These are phyloP conservation scores for Sinonovacula constricta DNA, from an alignment of 1,140 invertebrate species.

Conservation along the genomic window DNA sequence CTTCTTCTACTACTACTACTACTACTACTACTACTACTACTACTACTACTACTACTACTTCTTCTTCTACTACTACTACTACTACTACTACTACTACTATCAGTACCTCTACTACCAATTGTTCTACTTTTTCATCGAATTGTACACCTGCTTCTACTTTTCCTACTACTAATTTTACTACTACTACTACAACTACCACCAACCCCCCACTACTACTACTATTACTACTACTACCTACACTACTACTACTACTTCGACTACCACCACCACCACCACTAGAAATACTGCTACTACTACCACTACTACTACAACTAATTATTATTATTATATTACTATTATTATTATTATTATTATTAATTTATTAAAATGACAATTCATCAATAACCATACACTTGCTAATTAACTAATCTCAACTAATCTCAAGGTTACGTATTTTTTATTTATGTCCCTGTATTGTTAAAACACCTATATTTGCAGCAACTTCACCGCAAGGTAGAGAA, in stretches of 20 bases:
- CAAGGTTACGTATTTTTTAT: too few species aligned
- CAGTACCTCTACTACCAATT: background rate
- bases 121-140: background rate
- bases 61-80: constrained; percentile 20
- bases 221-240: too few species aligned
- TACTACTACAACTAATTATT: too few species aligned
- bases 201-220: constrained; percentile 1
- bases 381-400: too few species aligned
- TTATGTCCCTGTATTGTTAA: too few species aligned
- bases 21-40: constrained; percentile 10
- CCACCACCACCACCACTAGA: too few species aligned
- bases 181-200: background rate
- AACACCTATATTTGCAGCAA: too few species aligned
- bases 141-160: background rate
- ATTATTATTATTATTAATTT: constrained; percentile 5
- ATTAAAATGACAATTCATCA: too few species aligned
- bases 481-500: too few species aligned
- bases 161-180: too few species aligned
- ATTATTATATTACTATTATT: constrained; percentile 5
- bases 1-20: constrained; percentile 33
- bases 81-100: constrained; percentile 10
- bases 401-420: too few species aligned
- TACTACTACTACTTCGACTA: too few species aligned
- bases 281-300: background rate
- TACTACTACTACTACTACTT: constrained; percentile 18